These are phyloP conservation scores for Leucoraja erinaceus DNA, from an alignment of 2,113 vertebrate species.

Conservation along the genomic window DNA sequence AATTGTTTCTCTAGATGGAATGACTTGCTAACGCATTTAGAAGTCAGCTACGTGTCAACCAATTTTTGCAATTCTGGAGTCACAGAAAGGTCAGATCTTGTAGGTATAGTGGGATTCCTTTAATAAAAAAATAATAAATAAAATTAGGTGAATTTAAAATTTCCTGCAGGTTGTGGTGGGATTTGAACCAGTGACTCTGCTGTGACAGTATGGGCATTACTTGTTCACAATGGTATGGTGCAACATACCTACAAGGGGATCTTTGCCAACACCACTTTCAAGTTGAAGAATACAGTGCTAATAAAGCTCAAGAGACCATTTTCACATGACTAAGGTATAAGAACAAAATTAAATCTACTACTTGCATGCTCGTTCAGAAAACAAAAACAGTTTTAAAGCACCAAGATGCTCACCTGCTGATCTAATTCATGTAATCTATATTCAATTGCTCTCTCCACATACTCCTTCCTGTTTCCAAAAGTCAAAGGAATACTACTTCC, in stretches of 20 bases:
- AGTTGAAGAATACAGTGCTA: background rate
- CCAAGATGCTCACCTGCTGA: slow-evolving; percentile 54
- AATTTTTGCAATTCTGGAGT: no score
- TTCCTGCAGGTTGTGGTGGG: no score
- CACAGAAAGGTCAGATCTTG: no score
- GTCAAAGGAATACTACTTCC: slow-evolving; percentile 62
- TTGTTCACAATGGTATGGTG: no score
- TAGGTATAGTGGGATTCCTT: no score
- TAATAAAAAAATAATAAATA: no score
- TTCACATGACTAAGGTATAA: background rate
- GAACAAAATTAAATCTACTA: background rate
- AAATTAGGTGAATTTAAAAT: no score
- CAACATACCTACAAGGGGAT: background rate
- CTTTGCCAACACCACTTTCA: background rate
- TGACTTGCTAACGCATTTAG: no score
- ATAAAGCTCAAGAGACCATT: background rate
- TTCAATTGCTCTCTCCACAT: slow-evolving; percentile 63
- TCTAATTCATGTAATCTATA: slow-evolving; percentile 70
- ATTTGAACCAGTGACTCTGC: no score
- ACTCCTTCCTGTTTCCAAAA: slow-evolving; percentile 62
- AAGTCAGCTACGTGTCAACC: no score
- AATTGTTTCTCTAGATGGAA: no score
- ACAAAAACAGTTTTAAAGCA: background rate
- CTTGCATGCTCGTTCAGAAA: background rate
- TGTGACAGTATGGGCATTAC: no score